Evolutionary conservation across 2,888 invertebrate genomes (phyloP), one percentile per base, ranked within the genome.

Genomic region (Bugula neritina): DNA sequence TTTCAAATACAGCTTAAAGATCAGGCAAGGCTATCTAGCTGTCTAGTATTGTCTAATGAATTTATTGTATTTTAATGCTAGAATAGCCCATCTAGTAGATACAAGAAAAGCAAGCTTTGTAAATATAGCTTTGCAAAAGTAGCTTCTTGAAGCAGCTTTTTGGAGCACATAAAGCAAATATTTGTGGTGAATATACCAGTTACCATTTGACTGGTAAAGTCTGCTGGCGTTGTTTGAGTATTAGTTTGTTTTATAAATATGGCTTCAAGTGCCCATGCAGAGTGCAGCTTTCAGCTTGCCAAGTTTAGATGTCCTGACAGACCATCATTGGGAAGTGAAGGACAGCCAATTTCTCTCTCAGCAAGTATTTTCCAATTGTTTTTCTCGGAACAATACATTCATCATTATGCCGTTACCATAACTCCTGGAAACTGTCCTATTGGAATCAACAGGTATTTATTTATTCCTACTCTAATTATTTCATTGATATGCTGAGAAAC

Each of bases 311-410:
- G 79, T 69, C 84, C 83, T 5, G 75, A 79, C 3, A 76, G 99
- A 77, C 99, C 99, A 75, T 96, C 97, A 86, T 89, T 96, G 78
- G 99, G 99, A 73, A 90, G 93, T 75, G 98, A 99, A 86, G 99
- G 99, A 72, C 89, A 97, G 73, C 92, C 94, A 71, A 99, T 99
- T 79, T 90, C 93, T 81, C 89, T 99, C 77, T 90, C 97, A 78
- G 99, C 99, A 76, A 99, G 99, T 87, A 99, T 99, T 87, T 99
- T 99, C 86, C 96, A 97, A 88, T 97, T 99, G 83, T 91, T 94
- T 71, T 98, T 99, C 92, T 99, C 99, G 29, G 89, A 97, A 80
- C 83, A 98, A 73, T 96, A 91, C 86, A 95, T 99, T 72, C 98
- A 99, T 86, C 99, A 99, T 85, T 99, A 99, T 86, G 96, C 98